These are phyloP conservation scores for Drosophila phalerata DNA, from an alignment of 2,888 invertebrate species.

Conservation along the genomic window DNA sequence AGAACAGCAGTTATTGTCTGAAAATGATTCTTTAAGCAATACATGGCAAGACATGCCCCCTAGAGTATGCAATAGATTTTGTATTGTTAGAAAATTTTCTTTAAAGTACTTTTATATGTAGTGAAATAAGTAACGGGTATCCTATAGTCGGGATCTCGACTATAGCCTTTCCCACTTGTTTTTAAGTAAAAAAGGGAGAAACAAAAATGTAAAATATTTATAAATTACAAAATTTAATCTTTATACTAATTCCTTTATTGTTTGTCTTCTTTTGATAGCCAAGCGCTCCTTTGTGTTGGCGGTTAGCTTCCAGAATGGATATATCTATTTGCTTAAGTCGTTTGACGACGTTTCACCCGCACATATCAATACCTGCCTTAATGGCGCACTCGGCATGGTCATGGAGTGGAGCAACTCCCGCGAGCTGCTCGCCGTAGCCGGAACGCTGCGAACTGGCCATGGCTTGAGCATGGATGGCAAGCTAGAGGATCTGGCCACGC, in stretches of 20 bases:
- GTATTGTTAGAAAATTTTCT: too few relatives aligned
- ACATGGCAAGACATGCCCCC: too few relatives aligned
- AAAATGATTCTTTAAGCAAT: too few relatives aligned
- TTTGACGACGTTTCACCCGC: conserved; percentile 97
- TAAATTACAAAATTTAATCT: too few relatives aligned
- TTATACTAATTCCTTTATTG: not conserved
- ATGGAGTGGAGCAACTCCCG: conserved; percentile 99
- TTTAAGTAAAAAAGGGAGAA: too few relatives aligned
- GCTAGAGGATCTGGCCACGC: conserved; percentile 83
- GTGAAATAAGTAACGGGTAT: too few relatives aligned
- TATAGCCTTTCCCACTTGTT: too few relatives aligned
- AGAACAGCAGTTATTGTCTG: too few relatives aligned
- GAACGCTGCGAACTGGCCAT: conserved; percentile 87
- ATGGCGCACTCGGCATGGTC: conserved; percentile 91
- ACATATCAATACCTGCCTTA: conserved; percentile 91
- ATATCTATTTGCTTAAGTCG: conserved; percentile 94
- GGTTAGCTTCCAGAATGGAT: conserved; percentile 95
- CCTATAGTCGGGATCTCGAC: too few relatives aligned
- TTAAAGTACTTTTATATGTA: too few relatives aligned
- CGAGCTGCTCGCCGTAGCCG: conserved; percentile 96
- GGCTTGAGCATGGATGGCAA: conserved; percentile 61
- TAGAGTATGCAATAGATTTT: too few relatives aligned
- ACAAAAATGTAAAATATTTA: too few relatives aligned
- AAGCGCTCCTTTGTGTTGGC: conserved; percentile 92
- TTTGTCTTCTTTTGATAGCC: conserved; percentile 80